Evolutionary conservation across 2,797 vertebrate species (phyloP).

Genomic region (Molossus molossus): DNA sequence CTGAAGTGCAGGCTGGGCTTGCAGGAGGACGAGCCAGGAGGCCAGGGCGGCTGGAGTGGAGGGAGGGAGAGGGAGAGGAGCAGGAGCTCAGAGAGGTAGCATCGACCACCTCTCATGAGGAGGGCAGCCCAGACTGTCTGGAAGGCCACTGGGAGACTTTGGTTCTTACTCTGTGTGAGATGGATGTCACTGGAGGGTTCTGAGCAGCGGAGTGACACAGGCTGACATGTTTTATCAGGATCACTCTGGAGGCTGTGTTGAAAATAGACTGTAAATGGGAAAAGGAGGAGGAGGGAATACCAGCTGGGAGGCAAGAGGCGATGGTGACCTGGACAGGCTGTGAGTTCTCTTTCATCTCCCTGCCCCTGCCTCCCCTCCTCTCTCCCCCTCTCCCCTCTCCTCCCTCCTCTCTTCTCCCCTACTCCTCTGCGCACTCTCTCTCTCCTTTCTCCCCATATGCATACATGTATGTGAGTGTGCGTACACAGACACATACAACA

Average conservation of each 20-base stretch:
- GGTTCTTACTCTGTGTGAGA: background rate
- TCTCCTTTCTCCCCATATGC: background rate
- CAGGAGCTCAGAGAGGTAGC: background rate
- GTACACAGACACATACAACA: background rate
- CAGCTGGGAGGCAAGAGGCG: slow-evolving; percentile 10
- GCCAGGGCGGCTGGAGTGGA: background rate
- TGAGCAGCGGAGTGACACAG: background rate
- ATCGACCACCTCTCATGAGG: background rate
- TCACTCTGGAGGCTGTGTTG: slow-evolving; percentile 61
- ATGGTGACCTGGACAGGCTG: background rate
- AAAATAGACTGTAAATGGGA: slow-evolving; percentile 59
- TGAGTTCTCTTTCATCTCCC: no score
- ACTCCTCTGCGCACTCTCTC: background rate
- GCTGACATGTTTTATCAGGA: slow-evolving; percentile 65
- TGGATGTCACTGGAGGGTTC: slow-evolving; percentile 39
- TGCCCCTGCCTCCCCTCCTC: no score
- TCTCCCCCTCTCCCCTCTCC: no score
- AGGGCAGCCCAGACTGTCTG: background rate
- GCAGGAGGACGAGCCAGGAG: background rate
- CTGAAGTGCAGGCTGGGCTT: background rate
- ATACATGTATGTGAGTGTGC: background rate
- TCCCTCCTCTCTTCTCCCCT: background rate
- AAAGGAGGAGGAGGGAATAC: background rate
- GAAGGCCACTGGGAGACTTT: background rate
- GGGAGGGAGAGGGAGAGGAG: background rate